Evolutionary conservation across 1,140 invertebrate genomes (phyloP).

Genomic region (Heliconius himera): DNA sequence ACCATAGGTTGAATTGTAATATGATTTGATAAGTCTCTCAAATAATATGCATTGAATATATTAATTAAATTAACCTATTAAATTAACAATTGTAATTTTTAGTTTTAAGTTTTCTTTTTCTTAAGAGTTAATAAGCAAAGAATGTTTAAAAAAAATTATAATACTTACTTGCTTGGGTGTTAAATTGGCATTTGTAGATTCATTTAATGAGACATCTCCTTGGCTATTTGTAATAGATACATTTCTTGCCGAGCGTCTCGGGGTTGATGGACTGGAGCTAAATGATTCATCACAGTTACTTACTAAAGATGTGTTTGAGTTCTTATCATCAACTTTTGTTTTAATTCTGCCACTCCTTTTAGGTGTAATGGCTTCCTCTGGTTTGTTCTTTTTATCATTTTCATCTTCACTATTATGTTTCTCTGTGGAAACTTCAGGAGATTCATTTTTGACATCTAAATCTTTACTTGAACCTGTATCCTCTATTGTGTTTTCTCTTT

Average conservation of each 20-base stretch:
- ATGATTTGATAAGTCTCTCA: too few relatives aligned
- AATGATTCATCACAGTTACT: conserved; percentile 55
- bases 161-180: conserved; percentile 70
- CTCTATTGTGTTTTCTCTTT: conserved; percentile 24
- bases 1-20: too few relatives aligned
- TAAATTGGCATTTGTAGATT: conserved; percentile 48
- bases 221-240: conserved; percentile 53
- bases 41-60: too few relatives aligned
- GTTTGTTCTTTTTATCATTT: background rate
- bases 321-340: conserved; percentile 44
- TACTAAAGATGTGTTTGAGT: conserved; percentile 47
- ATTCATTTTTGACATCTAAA: background rate
- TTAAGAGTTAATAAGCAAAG: too few relatives aligned
- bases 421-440: background rate
- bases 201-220: conserved; percentile 61
- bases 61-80: too few relatives aligned
- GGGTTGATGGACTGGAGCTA: conserved; percentile 48
- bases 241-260: conserved; percentile 53
- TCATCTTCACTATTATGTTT: background rate
- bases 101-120: too few relatives aligned
- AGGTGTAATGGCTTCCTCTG: conserved; percentile 32
- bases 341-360: conserved; percentile 51
- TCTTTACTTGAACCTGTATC: conserved; percentile 15
- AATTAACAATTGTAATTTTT: too few relatives aligned
- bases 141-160: background rate